Evolutionary conservation across 2,113 vertebrate genomes (phyloP).

Genomic region (Corvus hawaiiensis): DNA sequence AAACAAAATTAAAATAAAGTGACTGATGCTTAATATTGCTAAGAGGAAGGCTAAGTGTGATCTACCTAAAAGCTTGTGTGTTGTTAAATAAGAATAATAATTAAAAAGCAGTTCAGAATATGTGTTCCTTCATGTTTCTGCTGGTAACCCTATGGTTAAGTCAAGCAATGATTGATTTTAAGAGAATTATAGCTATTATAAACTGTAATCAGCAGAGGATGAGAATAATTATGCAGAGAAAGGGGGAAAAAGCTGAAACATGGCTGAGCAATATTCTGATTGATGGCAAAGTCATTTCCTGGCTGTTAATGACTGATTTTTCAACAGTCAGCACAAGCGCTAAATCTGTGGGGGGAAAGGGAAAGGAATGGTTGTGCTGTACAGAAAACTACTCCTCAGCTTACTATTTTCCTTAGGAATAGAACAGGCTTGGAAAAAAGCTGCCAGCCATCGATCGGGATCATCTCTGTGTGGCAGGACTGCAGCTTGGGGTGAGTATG

Average conservation of each 20-base stretch:
- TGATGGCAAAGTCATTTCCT: conserved; percentile 79
- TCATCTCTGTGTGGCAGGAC: background rate
- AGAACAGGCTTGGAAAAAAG: background rate
- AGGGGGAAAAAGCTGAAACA: conserved; percentile 62
- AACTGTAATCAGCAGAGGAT: conserved; percentile 75
- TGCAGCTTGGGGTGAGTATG: rapidly evolving
- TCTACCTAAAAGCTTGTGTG: background rate
- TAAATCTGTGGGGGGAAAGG: conserved; percentile 43
- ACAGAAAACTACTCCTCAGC: conserved; percentile 54
- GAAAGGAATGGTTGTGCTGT: conserved; percentile 27
- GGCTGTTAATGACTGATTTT: conserved; percentile 75
- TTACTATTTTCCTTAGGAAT: conserved; percentile 8
- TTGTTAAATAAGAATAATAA: conserved; percentile 38
- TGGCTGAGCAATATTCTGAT: conserved; percentile 76
- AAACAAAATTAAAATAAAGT: conserved; percentile 4
- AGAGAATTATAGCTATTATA: conserved; percentile 80
- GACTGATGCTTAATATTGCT: background rate
- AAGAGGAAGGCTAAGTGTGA: background rate
- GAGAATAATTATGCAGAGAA: conserved; percentile 74
- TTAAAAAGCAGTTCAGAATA: conserved; percentile 40
- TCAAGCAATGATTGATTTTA: conserved; percentile 73
- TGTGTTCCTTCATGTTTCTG: conserved; percentile 61
- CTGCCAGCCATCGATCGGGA: rapidly evolving
- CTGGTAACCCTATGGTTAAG: conserved; percentile 67
- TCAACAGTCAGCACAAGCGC: conserved; percentile 70